Evolutionary conservation across 2,888 invertebrate genomes (phyloP), one percentile per base, ranked within the genome.

Genomic region (Acleris laterana): DNA sequence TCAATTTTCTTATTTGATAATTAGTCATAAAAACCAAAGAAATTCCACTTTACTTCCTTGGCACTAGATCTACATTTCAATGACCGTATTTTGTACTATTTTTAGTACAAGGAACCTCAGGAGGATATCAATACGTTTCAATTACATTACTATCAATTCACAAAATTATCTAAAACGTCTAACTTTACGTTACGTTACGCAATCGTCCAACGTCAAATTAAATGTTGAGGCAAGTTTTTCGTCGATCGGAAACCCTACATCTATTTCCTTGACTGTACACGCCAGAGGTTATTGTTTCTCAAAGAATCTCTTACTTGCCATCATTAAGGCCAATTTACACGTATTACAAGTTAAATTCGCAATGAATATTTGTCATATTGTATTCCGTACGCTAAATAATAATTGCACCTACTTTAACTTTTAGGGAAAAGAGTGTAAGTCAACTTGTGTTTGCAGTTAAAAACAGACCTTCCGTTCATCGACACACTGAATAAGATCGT

Each of bases 331-430:
- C 56, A 61, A 56, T 61, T 66, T 61, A 4, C 50, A 46, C 44
- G 20, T 61, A 61, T 19, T 49, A 60, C 50, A 52, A 57, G 42
- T 20, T 32, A 61, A 61, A 60, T 42, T 17, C 65, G 42, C 17
- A 28, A 55, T 50, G 60, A 65, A 65, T 61, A 50, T 56, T 61
- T 59, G 49, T 53, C 59, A 46, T 55, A 56, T 63, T 56, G 51
- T 60, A 42, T 60, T 44, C 49, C n/a, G 55, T 51, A 49, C 25
- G 60, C 60, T 50, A 60, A 55, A 65, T 60, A 55, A 20, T 56
- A 50, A 65, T 59, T 61, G 20, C 51, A 19, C 42, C 28, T 58
- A 17, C 53, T 32, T 9, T 38, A 38, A 38, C 17, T 11, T 38
- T 38, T 20, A 38, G 19, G 53, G 9, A 19, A n/a, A 55, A 42